Percentiles rank a stretch among this genome's conserved stretches.
These are phyloP conservation scores for Aspidiotus destructor DNA, from an alignment of 2,888 invertebrate genomes.

Conservation along the genomic window DNA sequence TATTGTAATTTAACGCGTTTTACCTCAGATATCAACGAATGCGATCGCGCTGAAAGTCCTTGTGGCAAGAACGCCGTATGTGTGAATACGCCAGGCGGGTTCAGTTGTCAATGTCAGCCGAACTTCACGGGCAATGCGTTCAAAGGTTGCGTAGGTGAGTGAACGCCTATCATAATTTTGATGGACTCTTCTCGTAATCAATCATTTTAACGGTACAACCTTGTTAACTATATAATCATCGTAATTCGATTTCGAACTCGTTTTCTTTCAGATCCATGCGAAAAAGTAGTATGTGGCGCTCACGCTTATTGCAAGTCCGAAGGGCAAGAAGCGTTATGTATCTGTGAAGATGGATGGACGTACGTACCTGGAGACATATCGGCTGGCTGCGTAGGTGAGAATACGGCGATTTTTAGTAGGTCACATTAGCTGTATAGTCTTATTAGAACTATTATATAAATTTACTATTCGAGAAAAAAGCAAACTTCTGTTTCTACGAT, in stretches of 20 bases:
- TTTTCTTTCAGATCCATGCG: conserved; percentile 62
- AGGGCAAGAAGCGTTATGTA: conserved; percentile 79
- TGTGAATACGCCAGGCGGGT: conserved; percentile 71
- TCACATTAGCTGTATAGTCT: no score
- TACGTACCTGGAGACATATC: conserved; percentile 80
- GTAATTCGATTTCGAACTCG: neutral
- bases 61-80: conserved; percentile 75
- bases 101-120: conserved; percentile 67
- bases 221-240: no score
- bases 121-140: conserved; percentile 79
- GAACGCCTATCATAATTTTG: no score
- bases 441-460: no score
- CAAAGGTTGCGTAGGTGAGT: conserved; percentile 56
- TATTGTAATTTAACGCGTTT: neutral
- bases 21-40: conserved; percentile 73
- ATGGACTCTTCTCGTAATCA: no score
- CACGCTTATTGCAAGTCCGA: conserved; percentile 84
- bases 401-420: no score
- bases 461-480: no score
- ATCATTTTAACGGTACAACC: no score
- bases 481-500: no score
- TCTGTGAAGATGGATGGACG: conserved; percentile 88
- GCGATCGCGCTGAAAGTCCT: conserved; percentile 63
- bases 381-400: conserved; percentile 68
- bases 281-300: conserved; percentile 77